A percentile compares a stretch with the other conserved stretches of the same genome.
phyloP scores from a whole-genome alignment of 23 tunicate species.

The Botrylloides violaceus region DNA sequence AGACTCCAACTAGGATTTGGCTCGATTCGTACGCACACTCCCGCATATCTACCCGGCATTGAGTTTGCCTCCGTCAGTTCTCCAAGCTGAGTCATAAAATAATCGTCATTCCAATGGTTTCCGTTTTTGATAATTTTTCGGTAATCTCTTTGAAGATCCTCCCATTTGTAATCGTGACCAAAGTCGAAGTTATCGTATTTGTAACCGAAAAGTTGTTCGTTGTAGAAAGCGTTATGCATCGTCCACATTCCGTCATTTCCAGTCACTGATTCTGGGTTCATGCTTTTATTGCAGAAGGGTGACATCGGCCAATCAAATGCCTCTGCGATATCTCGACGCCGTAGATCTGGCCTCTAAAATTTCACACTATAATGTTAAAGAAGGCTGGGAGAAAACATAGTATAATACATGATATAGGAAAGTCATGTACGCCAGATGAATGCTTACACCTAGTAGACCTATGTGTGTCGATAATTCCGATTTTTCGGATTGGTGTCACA shows the following conservation, averaged over 20 bases:
- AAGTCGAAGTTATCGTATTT: slow-evolving; percentile 34
- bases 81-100: not conserved
- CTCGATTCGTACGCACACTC: slow-evolving; percentile 3
- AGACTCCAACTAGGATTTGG: no score
- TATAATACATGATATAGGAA: no score
- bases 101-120: slow-evolving; percentile 11
- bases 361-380: no score
- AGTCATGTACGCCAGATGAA: no score
- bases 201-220: slow-evolving; percentile 41
- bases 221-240: slow-evolving; percentile 22
- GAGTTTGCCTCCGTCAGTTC: not conserved
- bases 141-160: slow-evolving; percentile 6
- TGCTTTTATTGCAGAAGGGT: slow-evolving; percentile 33
- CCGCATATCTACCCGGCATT: not conserved
- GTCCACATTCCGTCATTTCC: slow-evolving; percentile 16
- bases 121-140: slow-evolving; percentile 1
- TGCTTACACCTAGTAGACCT: no score
- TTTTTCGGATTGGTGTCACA: no score
- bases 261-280: slow-evolving; percentile 34
- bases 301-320: slow-evolving; percentile 45
- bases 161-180: slow-evolving; percentile 15
- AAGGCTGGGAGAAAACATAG: no score
- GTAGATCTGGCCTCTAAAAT: not conserved
- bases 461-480: no score
- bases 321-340: not conserved